phyloP scores from a whole-genome alignment of 2,797 vertebrate genomes.

The Astyanax mexicanus region DNA sequence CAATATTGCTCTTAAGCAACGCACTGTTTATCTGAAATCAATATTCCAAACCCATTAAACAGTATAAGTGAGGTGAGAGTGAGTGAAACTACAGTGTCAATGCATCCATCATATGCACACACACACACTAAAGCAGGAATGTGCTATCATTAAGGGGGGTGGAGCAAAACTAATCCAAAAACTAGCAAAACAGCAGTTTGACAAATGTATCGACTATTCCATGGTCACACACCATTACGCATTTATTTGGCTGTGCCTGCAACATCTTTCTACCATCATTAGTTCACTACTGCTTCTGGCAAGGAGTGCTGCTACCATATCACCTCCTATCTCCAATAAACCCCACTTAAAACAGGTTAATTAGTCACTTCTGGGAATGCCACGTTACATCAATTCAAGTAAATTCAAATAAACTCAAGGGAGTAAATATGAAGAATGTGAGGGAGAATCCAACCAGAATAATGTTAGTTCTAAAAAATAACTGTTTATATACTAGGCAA shows the following conservation, averaged over 20 bases:
- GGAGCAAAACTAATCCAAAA: neutral
- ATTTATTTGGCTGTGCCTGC: neutral
- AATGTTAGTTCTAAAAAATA: neutral
- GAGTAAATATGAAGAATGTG: neutral
- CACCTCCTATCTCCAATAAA: neutral
- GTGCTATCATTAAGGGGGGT: neutral
- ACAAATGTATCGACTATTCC: neutral
- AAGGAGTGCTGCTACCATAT: neutral
- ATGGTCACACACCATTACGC: neutral
- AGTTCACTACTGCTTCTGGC: constrained; percentile 9
- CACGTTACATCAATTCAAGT: neutral
- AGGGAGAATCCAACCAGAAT: neutral
- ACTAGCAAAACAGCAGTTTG: neutral
- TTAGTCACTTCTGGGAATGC: neutral
- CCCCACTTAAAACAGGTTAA: neutral
- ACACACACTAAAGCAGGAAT: neutral
- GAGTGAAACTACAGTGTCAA: neutral
- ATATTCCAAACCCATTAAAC: constrained; percentile 8
- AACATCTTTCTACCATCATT: neutral
- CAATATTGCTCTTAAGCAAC: constrained; percentile 11
- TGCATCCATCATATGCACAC: neutral
- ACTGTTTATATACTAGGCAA: constrained; percentile 1
- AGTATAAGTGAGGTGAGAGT: constrained; percentile 3
- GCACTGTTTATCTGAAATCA: constrained; percentile 13
- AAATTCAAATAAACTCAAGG: neutral